phyloP scores from a whole-genome alignment of 1,140 invertebrate species.

The Cecropterus lyciades region DNA sequence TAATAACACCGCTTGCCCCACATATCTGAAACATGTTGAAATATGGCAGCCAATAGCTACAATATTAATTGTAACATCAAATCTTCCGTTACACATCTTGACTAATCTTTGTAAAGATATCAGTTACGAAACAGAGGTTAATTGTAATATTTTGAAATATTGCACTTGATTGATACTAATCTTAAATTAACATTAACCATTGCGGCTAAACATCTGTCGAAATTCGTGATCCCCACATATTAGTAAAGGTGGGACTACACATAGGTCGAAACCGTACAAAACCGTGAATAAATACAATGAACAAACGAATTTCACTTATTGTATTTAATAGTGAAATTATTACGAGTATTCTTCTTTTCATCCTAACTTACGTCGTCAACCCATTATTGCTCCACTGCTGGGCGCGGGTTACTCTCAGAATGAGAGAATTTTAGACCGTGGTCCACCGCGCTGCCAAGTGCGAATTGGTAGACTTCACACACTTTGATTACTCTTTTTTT shows the following conservation, averaged over 20 bases:
- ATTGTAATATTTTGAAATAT: slow-evolving; percentile 4
- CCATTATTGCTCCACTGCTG: too few species aligned
- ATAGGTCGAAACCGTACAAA: too few species aligned
- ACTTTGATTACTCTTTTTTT: too few species aligned
- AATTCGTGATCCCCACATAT: slow-evolving; percentile 5
- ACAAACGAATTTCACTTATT: too few species aligned
- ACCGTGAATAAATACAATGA: too few species aligned
- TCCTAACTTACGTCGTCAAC: too few species aligned
- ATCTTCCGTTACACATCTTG: slow-evolving; percentile 11
- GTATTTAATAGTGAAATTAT: too few species aligned
- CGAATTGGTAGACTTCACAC: too few species aligned
- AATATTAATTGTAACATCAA: slow-evolving; percentile 12
- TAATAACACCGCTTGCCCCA: background rate
- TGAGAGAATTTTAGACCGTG: too few species aligned
- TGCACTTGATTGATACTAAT: slow-evolving; percentile 22
- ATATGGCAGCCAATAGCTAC: background rate
- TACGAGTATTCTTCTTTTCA: too few species aligned
- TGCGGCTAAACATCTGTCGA: slow-evolving; percentile 10
- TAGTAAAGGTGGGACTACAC: slow-evolving; percentile 9
- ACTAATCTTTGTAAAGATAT: background rate
- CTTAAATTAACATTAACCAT: slow-evolving; percentile 8
- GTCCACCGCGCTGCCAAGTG: too few species aligned
- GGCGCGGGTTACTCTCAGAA: too few species aligned
- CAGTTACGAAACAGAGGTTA: slow-evolving; percentile 27
- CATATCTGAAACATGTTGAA: background rate